Conservation (phyloP, 23 tunicate genomes). For the Halocynthia roretzi region DNA sequence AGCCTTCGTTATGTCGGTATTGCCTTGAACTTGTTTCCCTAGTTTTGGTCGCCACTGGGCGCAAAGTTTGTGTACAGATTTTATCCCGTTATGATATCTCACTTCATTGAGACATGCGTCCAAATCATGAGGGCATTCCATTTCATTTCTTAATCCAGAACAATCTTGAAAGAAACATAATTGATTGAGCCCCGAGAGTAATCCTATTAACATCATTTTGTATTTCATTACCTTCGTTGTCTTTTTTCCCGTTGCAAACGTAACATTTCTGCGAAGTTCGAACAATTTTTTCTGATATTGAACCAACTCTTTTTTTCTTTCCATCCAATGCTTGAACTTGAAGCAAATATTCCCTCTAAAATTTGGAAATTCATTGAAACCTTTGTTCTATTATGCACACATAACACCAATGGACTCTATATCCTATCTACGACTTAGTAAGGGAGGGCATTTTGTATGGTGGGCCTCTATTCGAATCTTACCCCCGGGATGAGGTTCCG, state of each 20-base stretch:
- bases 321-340: slow-evolving; percentile 29
- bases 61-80: slow-evolving; percentile 53
- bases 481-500: slow-evolving; percentile 56
- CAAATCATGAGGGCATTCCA: slow-evolving; percentile 33
- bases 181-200: slow-evolving; percentile 3
- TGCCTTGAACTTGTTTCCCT: slow-evolving; percentile 33
- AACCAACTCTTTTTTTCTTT: slow-evolving; percentile 10
- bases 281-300: slow-evolving; percentile 25
- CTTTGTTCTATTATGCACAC: too few relatives aligned
- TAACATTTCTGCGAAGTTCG: slow-evolving; percentile 59
- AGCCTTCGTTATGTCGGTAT: slow-evolving; percentile 38
- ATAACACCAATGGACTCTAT: too few relatives aligned
- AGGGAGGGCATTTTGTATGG: neutral
- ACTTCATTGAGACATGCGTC: slow-evolving; percentile 72
- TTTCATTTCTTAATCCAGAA: neutral
- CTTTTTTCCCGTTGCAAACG: slow-evolving; percentile 45
- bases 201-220: neutral
- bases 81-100: slow-evolving; percentile 50
- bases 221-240: slow-evolving; percentile 32
- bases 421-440: neutral
- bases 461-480: neutral
- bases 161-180: neutral
- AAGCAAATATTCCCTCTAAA: slow-evolving; percentile 56
- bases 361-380: neutral
- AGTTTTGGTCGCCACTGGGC: slow-evolving; percentile 46